phyloP scores from a whole-genome alignment of 2,888 invertebrate species.

The Phyto melanocephala region DNA sequence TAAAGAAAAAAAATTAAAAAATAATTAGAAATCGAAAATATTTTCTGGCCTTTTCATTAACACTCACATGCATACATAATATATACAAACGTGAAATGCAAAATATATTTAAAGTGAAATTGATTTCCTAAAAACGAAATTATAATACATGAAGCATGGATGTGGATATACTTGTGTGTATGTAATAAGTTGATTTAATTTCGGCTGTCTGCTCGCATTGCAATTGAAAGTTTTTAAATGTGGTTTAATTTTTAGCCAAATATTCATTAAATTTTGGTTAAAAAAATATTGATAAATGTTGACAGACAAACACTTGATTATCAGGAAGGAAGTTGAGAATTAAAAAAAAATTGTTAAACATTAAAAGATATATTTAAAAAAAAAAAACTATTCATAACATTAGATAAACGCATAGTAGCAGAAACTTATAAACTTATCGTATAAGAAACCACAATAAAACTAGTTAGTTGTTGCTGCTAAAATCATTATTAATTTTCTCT shows the following conservation, averaged over 20 bases:
- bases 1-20: neutral
- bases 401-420: neutral
- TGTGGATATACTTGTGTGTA: too few species aligned
- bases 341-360: neutral
- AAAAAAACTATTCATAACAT: constrained; percentile 16
- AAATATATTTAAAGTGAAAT: constrained; percentile 57
- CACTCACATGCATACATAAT: neutral
- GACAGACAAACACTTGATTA: neutral
- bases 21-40: constrained; percentile 60
- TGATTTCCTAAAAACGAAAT: constrained; percentile 5
- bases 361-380: constrained; percentile 1
- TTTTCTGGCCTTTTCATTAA: constrained; percentile 48
- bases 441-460: constrained; percentile 26
- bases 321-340: constrained; percentile 50
- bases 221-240: constrained; percentile 36
- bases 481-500: constrained; percentile 9
- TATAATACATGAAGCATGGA: too few species aligned
- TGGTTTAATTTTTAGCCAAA: constrained; percentile 7
- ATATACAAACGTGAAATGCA: neutral
- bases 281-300: constrained; percentile 3
- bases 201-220: neutral
- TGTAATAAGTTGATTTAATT: neutral
- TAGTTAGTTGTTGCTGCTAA: neutral
- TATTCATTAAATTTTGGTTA: constrained; percentile 1
- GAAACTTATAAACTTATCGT: neutral